Percentiles rank a stretch among this genome's conserved stretches.
Conservation (phyloP, 2,888 invertebrate species). For the Rhagophthalmus giganteus region DNA sequence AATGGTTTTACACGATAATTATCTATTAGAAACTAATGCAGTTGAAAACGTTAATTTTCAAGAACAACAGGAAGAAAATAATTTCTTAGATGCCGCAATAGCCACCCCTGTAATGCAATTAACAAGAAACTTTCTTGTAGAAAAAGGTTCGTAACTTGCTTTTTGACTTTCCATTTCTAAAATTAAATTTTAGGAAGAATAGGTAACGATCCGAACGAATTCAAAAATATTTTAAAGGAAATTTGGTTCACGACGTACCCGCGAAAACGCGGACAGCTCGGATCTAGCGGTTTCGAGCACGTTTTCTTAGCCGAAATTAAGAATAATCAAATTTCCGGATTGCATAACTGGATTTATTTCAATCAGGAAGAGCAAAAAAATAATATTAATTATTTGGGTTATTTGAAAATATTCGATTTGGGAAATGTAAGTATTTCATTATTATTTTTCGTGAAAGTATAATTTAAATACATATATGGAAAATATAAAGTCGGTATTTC, state of each 20-base stretch:
- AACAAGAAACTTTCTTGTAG: slow-evolving; percentile 67
- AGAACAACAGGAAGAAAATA: slow-evolving; percentile 77
- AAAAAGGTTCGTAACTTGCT: slow-evolving; percentile 58
- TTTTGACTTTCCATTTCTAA: slow-evolving; percentile 36
- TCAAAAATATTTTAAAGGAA: slow-evolving; percentile 71
- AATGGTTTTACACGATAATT: slow-evolving; percentile 79
- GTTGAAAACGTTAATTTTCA: slow-evolving; percentile 77
- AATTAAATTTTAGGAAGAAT: slow-evolving; percentile 59
- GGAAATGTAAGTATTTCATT: slow-evolving; percentile 65
- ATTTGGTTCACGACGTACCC: slow-evolving; percentile 85
- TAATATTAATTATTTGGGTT: slow-evolving; percentile 77
- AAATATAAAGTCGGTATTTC: not conserved
- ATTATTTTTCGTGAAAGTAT: not conserved
- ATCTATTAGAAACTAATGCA: slow-evolving; percentile 72
- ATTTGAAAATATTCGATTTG: slow-evolving; percentile 70
- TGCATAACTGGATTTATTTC: slow-evolving; percentile 92
- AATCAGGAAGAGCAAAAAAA: slow-evolving; percentile 73
- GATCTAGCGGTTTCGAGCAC: slow-evolving; percentile 92
- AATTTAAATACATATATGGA: not conserved
- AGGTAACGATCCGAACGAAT: slow-evolving; percentile 67
- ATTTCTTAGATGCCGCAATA: slow-evolving; percentile 77
- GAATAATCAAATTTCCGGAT: slow-evolving; percentile 74
- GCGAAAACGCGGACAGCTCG: slow-evolving; percentile 74
- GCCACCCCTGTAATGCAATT: slow-evolving; percentile 75
- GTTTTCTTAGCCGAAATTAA: slow-evolving; percentile 87